A percentile compares a stretch with the other conserved stretches of the same genome.
Conservation (phyloP, 2,113 vertebrate genomes). For the Ictalurus furcatus region DNA sequence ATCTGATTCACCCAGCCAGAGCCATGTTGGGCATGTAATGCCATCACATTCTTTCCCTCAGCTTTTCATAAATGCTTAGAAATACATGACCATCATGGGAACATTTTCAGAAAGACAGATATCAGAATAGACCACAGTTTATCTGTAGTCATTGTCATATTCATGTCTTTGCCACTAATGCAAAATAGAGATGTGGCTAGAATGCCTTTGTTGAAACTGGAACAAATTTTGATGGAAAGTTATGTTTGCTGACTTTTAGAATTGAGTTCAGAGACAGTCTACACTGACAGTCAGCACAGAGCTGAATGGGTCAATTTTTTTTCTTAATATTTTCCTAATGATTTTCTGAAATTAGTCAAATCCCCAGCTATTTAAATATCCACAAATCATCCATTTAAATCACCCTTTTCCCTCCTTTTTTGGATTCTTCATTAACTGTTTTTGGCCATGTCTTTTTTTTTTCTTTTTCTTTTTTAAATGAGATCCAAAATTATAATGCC, state of each 20-base stretch:
- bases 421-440: neutral
- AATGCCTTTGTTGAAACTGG: neutral
- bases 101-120: conserved; percentile 57
- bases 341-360: neutral
- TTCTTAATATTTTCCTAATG: neutral
- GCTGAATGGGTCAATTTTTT: neutral
- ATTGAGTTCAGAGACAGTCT: neutral
- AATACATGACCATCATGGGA: conserved; percentile 54
- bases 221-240: neutral
- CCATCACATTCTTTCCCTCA: neutral
- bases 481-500: neutral
- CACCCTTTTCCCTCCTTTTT: neutral
- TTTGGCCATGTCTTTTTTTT: neutral
- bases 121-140: neutral
- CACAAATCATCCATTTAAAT: neutral
- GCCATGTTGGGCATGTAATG: neutral
- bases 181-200: neutral
- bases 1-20: conserved; percentile 54
- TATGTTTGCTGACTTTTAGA: neutral
- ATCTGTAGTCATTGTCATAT: neutral
- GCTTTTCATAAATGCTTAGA: neutral
- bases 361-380: neutral
- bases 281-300: neutral
- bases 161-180: neutral
- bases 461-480: neutral